Evolutionary conservation across 2,797 vertebrate genomes (phyloP), one percentile per base, ranked within the genome.

Genomic region (Leptatherina wallacei): DNA sequence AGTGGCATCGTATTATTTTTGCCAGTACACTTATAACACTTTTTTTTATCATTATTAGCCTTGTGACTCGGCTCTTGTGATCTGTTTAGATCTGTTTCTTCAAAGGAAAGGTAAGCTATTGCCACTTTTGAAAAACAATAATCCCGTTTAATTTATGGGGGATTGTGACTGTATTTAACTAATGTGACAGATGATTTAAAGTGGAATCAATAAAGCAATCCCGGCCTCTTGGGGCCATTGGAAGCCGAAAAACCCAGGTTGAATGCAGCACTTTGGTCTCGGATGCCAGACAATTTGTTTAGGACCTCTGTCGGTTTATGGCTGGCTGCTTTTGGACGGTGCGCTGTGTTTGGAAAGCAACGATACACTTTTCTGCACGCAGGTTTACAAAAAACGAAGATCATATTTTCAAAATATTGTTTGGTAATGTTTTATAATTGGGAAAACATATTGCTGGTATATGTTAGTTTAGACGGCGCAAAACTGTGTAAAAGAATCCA

Each of bases 111-210:
- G 90, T 91, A 85, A 86, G 88, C 63, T 51, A 0, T 29, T 61
- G 0, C 8, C 22, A 3, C 6, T 69, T 80, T 88, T 11, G 44
- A 3, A 18, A 22, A 9, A 44, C 5, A 20, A 54, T 54, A 8
- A n/a, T 59, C 1, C 16, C 5, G 12, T 59, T 65, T 33, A 36
- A 66, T 16, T 54, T n/a, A 61, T 52, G 56, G 30, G 22, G 32
- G 9, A 44, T 13, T 62, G 33, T 55, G 64, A 75, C 22, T 67
- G 74, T 22, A 69, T 80, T 61, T 80, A 64, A 68, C 44, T 22
- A 33, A 2, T 61, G 44, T 85, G 87, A 81, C 72, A 80, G 61
- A 54, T 75, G 84, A 89, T 90, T 89, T 86, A 86, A 69, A 63
- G 65, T 14, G 16, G 35, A 56, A 85, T 90, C 85, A 85, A 89